phyloP scores from a whole-genome alignment of 2,888 invertebrate genomes.

The Onchidella celtica region DNA sequence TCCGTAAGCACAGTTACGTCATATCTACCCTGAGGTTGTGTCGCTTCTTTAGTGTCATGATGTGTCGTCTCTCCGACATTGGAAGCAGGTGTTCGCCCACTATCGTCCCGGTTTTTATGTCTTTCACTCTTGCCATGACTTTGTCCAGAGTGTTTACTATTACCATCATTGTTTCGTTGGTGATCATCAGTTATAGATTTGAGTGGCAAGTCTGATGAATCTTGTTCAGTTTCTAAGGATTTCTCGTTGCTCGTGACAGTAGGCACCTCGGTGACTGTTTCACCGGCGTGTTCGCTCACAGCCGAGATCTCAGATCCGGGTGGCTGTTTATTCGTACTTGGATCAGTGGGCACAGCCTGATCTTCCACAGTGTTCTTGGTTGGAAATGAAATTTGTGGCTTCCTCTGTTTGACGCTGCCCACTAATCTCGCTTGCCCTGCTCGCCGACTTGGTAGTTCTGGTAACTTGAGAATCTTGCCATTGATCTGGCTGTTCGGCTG shows the following conservation, averaged over 20 bases:
- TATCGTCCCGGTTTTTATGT: neutral
- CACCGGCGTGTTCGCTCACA: neutral
- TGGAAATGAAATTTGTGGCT: too few relatives aligned
- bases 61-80: neutral
- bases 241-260: neutral
- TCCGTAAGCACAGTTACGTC: constrained; percentile 25
- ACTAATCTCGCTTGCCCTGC: neutral
- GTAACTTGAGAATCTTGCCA: neutral
- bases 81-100: neutral
- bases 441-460: neutral
- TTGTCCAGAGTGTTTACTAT: neutral
- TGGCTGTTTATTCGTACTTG: neutral
- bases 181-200: too few relatives aligned
- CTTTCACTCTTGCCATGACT: neutral
- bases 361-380: neutral
- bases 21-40: neutral
- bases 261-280: neutral
- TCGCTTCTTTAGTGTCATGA: neutral
- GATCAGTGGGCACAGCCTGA: neutral
- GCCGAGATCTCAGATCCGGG: neutral
- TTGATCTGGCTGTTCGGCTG: neutral
- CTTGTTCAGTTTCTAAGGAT: too few relatives aligned
- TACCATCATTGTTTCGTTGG: too few relatives aligned
- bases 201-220: too few relatives aligned
- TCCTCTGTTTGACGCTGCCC: too few relatives aligned